Percentiles rank a stretch among this genome's conserved stretches.
These are phyloP conservation scores for Ectropis crepuscularia DNA, from an alignment of 2,888 invertebrate species.

Conservation along the genomic window DNA sequence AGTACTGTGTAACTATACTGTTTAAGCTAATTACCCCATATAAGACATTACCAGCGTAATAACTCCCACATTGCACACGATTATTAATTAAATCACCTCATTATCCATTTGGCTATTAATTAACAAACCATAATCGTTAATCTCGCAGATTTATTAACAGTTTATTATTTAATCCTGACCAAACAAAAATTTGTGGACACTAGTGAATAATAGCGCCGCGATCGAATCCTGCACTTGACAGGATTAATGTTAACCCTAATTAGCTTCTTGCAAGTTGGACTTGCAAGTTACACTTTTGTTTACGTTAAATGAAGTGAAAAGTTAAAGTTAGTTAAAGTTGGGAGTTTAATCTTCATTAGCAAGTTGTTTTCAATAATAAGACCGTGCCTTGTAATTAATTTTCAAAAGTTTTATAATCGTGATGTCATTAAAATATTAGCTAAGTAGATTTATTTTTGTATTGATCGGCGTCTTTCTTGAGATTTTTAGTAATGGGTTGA, in stretches of 20 bases:
- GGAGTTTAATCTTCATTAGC: background rate
- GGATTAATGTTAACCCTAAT: constrained; percentile 20
- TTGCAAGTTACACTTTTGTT: constrained; percentile 17
- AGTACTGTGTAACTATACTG: too few relatives aligned
- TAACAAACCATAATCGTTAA: too few relatives aligned
- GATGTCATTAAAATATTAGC: too few relatives aligned
- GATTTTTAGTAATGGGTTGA: background rate
- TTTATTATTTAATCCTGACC: background rate
- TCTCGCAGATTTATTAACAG: too few relatives aligned
- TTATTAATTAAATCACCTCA: too few relatives aligned
- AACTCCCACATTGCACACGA: too few relatives aligned
- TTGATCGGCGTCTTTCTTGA: background rate
- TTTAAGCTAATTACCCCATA: too few relatives aligned
- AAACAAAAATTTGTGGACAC: background rate
- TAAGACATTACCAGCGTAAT: too few relatives aligned
- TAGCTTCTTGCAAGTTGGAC: constrained; percentile 11
- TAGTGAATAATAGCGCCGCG: background rate
- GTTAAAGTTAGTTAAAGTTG: background rate
- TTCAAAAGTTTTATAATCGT: background rate
- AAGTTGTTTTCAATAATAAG: background rate
- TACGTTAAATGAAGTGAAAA: constrained; percentile 1
- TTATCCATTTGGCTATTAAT: too few relatives aligned
- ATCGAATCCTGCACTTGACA: constrained; percentile 24
- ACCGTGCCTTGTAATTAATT: constrained; percentile 2
- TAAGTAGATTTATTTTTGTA: too few relatives aligned